phyloP scores from a whole-genome alignment of 2,797 vertebrate species.

The Acipenser oxyrinchus region DNA sequence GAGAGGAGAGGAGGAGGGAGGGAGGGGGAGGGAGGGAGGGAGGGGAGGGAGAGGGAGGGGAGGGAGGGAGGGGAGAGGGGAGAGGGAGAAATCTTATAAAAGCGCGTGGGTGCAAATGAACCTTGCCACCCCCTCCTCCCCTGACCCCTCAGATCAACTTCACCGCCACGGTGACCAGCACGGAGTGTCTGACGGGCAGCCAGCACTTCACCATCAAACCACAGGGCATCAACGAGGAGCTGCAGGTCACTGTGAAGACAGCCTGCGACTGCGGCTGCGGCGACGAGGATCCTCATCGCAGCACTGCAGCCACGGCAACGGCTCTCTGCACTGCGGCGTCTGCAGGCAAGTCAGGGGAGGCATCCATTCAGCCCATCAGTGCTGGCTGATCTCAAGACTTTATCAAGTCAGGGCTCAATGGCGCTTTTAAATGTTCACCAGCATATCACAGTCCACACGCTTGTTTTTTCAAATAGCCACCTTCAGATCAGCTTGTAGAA shows the following conservation, averaged over 20 bases:
- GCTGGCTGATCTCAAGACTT: too few species aligned
- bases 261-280: conserved; percentile 55
- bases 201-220: conserved; percentile 44
- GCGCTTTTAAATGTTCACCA: too few species aligned
- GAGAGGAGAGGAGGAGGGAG: too few species aligned
- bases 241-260: conserved; percentile 47
- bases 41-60: background rate
- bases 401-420: too few species aligned
- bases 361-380: too few species aligned
- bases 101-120: too few species aligned
- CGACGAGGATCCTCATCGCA: conserved; percentile 23
- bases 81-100: background rate
- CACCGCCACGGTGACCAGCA: conserved; percentile 44
- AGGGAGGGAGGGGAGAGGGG: too few species aligned
- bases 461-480: too few species aligned
- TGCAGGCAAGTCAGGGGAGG: conserved; percentile 49
- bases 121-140: background rate
- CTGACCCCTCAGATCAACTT: conserved; percentile 49
- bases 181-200: conserved; percentile 34
- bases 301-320: conserved; percentile 43
- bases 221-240: conserved; percentile 56
- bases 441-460: too few species aligned
- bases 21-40: too few species aligned
- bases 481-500: too few species aligned
- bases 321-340: conserved; percentile 53